These are phyloP conservation scores for Hoplodrina ambigua DNA, from an alignment of 2,888 invertebrate species.

Conservation along the genomic window DNA sequence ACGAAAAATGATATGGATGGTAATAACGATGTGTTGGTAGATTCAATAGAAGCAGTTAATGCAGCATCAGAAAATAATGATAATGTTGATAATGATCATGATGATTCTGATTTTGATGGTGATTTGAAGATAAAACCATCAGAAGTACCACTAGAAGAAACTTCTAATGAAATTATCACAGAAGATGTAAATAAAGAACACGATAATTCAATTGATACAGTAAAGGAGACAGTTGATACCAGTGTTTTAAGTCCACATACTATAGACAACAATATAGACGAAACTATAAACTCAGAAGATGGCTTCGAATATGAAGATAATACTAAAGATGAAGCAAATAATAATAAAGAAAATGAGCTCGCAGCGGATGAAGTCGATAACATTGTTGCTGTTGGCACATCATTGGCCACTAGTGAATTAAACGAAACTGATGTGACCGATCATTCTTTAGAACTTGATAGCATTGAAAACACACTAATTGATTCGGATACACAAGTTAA, in stretches of 20 bases:
- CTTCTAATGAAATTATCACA: neutral
- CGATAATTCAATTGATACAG: neutral
- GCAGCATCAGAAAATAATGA: conserved; percentile 1
- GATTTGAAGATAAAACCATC: neutral
- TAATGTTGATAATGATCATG: neutral
- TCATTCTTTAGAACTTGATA: conserved; percentile 4
- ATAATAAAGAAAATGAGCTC: conserved; percentile 12
- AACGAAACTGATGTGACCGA: conserved; percentile 1
- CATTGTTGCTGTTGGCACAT: neutral
- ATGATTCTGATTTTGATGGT: conserved; percentile 18
- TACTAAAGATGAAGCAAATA: conserved; percentile 10
- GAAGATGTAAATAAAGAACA: neutral
- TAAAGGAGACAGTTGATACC: neutral
- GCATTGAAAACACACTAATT: conserved; percentile 6
- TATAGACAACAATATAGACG: conserved; percentile 12
- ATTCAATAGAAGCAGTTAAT: conserved; percentile 3
- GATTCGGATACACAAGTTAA: conserved; percentile 11
- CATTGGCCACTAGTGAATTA: conserved; percentile 3
- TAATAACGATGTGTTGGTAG: neutral
- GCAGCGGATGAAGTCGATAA: conserved; percentile 1
- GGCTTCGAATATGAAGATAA: conserved; percentile 2
- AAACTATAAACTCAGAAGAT: conserved; percentile 8
- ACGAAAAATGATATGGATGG: neutral
- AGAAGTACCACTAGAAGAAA: neutral
- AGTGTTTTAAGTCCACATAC: conserved; percentile 1